Evolutionary conservation across 2,888 invertebrate genomes (phyloP), one percentile per base, ranked within the genome.

Genomic region (Papilio protenor): DNA sequence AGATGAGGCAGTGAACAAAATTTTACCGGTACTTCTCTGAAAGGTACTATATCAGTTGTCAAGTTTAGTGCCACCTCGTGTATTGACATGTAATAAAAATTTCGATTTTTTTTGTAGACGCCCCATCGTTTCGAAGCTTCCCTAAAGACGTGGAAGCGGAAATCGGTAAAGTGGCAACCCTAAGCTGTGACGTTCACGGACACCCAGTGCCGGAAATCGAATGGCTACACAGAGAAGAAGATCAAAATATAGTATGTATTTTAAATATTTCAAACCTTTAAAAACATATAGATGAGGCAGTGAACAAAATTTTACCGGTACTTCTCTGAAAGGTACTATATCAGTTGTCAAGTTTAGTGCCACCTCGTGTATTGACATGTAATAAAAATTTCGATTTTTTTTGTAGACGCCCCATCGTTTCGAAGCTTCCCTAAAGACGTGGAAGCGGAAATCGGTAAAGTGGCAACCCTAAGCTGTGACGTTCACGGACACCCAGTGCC

Each of bases 401-500:
- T 78, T 80, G 49, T 91, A 98, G 98, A 98, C 92, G n/a, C n/a
- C n/a, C n/a, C n/a, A n/a, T n/a, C n/a, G n/a, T n/a, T n/a, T n/a
- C n/a, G n/a, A n/a, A 96, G 96, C 66, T 95, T 96, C 79, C 98
- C 98, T 0, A 94, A 95, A 82, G 97, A 97, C 81, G 96, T 97
- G 40, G 97, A 98, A 87, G 98, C 98, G 0, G 98, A 98, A 82
- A 90, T 96, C 27, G 98, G 97, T 0, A 95, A 96, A 18, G 96
- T 96, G 21, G 97, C 98, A 1, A 96, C 96, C 12, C 94, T 99
- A 81, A 96, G 96, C 76, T 99, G 99, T 89, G 97, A 98, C 85
- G 98, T 98, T 0, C 98, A 98, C 83, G 98, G 98, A 16, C 98
- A 98, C 89, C 99, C 99, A 0, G 93, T 96, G 12, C 98, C 99